A percentile compares a stretch with the other conserved stretches of the same genome.
Conservation (phyloP, 2,888 invertebrate species). For the Carcina quercana region DNA sequence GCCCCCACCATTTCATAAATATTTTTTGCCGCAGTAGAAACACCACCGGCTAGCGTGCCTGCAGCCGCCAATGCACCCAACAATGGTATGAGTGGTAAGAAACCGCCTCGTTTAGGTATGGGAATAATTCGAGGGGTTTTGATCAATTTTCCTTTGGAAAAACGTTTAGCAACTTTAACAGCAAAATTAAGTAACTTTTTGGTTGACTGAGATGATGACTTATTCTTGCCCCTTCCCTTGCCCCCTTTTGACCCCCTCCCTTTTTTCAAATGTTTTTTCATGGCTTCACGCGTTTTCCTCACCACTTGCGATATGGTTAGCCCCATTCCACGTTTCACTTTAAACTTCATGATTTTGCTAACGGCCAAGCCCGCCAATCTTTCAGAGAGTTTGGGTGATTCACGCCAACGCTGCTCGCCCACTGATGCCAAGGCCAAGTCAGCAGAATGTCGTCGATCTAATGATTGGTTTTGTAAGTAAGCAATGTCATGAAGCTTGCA, state of each 20-base stretch:
- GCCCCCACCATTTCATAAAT: constrained; percentile 24
- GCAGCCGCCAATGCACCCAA: constrained; percentile 33
- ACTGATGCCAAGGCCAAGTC: constrained; percentile 24
- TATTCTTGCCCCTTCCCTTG: no score
- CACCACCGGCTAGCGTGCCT: constrained; percentile 34
- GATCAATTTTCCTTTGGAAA: neutral
- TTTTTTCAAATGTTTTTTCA: neutral
- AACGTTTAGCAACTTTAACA: constrained; percentile 1
- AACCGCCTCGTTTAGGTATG: constrained; percentile 32
- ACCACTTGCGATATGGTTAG: neutral
- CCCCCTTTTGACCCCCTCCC: no score
- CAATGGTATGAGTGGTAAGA: constrained; percentile 31
- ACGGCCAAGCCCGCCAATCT: constrained; percentile 9
- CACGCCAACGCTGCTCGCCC: no score
- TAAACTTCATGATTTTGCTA: constrained; percentile 9
- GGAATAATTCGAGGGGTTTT: constrained; percentile 10
- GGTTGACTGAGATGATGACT: no score
- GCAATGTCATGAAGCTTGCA: constrained; percentile 21
- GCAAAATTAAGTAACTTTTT: neutral
- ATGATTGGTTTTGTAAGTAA: constrained; percentile 11
- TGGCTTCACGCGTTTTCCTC: neutral
- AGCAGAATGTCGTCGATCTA: constrained; percentile 24
- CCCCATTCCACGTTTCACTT: constrained; percentile 6
- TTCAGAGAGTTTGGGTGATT: no score
- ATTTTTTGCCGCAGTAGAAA: constrained; percentile 31